Evolutionary conservation across 2,113 vertebrate genomes (phyloP).

Genomic region (Cyphomyrus discorhynchus): DNA sequence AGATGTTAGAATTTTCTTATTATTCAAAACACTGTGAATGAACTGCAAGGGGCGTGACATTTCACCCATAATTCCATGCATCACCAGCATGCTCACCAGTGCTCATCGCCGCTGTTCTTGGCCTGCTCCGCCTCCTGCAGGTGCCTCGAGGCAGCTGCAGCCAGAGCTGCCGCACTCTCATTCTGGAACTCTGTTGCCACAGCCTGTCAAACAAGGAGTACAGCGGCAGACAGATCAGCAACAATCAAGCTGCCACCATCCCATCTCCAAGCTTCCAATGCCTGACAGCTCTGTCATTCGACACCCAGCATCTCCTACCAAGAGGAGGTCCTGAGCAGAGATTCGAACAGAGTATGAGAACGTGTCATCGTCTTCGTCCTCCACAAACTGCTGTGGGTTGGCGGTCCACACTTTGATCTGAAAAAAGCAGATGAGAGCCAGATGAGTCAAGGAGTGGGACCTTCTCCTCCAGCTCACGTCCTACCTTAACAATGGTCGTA

Average conservation of each 20-base stretch:
- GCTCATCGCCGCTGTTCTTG: slow-evolving; percentile 71
- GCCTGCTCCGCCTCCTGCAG: slow-evolving; percentile 92
- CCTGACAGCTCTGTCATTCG: not conserved
- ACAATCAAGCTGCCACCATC: not conserved
- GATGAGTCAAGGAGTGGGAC: not conserved
- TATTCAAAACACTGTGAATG: not conserved
- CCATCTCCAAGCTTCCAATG: not conserved
- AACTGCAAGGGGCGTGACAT: not conserved
- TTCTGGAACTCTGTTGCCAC: slow-evolving; percentile 96
- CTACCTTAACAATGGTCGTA: slow-evolving; percentile 29
- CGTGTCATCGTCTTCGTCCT: slow-evolving; percentile 96
- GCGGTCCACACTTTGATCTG: slow-evolving; percentile 97
- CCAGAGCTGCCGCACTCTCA: slow-evolving; percentile 88
- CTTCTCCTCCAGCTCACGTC: not conserved
- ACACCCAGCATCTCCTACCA: slow-evolving; percentile 64
- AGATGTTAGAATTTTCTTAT: not conserved
- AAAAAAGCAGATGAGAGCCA: not conserved
- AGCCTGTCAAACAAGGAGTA: slow-evolving; percentile 56
- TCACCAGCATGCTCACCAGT: slow-evolving; percentile 68
- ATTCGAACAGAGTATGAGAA: slow-evolving; percentile 97
- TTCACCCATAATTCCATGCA: not conserved
- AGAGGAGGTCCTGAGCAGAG: slow-evolving; percentile 87
- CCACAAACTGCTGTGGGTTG: slow-evolving; percentile 95
- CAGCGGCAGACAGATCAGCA: not conserved
- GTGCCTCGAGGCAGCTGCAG: slow-evolving; percentile 87